These are phyloP conservation scores for Papilio protenor DNA, from an alignment of 2,888 invertebrate genomes.

Conservation along the genomic window DNA sequence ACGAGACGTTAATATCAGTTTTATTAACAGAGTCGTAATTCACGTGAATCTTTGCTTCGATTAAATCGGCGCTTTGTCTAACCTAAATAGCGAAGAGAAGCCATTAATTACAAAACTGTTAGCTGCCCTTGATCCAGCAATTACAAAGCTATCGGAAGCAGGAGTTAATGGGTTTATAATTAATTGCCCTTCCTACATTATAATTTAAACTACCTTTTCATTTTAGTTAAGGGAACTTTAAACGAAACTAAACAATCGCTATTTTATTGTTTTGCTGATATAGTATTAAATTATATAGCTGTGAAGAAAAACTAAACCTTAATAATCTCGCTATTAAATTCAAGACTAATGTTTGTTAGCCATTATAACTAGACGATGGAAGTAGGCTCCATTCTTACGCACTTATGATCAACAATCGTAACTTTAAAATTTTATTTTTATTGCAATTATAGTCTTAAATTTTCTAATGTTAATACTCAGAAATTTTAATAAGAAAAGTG, in stretches of 20 bases:
- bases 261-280: background rate
- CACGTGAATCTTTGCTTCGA: background rate
- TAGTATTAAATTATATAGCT: background rate
- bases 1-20: background rate
- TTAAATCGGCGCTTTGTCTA: constrained; percentile 20
- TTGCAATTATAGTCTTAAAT: background rate
- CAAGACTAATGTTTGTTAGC: background rate
- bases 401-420: background rate
- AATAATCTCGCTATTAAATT: background rate
- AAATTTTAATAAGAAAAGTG: background rate
- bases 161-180: constrained; percentile 34
- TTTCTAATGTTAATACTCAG: background rate
- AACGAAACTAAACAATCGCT: background rate
- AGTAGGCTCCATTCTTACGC: background rate
- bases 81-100: background rate
- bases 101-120: constrained; percentile 36
- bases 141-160: constrained; percentile 32
- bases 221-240: background rate
- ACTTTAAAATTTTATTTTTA: background rate
- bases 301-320: background rate
- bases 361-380: no score
- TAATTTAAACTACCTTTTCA: constrained; percentile 1
- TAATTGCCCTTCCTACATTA: constrained; percentile 15
- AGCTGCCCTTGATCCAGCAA: constrained; percentile 31
- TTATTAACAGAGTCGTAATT: constrained; percentile 10